Conservation (phyloP, 2,113 vertebrate species). For the Drymodes brunneopygia region DNA sequence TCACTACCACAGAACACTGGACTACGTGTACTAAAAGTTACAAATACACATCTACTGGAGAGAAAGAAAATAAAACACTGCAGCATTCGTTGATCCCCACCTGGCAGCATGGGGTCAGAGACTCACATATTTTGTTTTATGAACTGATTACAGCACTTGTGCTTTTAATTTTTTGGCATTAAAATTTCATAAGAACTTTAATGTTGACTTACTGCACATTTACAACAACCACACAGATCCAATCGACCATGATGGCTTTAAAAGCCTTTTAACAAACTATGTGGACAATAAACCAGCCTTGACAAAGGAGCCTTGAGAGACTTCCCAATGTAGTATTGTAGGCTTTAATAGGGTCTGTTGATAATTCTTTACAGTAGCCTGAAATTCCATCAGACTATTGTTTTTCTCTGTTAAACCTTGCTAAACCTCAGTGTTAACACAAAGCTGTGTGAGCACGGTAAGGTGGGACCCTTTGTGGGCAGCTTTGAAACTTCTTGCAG, state of each 20-base stretch:
- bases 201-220: background rate
- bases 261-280: conserved; percentile 51
- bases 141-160: background rate
- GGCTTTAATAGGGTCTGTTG: background rate
- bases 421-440: background rate
- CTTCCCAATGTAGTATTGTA: background rate
- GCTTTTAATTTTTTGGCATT: conserved; percentile 50
- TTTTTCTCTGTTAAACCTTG: background rate
- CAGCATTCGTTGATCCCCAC: background rate
- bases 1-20: background rate
- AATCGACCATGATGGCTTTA: background rate
- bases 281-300: background rate
- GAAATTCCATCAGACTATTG: background rate
- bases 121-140: background rate
- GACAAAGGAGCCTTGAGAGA: conserved; percentile 30
- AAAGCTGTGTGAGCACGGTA: background rate
- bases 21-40: rapidly evolving
- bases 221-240: background rate
- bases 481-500: background rate
- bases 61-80: background rate
- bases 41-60: rapidly evolving
- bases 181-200: conserved; percentile 40
- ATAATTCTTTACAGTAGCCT: background rate
- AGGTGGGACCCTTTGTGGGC: background rate
- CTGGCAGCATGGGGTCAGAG: background rate